phyloP scores from a whole-genome alignment of 2,113 vertebrate species.

The Gnathonemus longibarbis region DNA sequence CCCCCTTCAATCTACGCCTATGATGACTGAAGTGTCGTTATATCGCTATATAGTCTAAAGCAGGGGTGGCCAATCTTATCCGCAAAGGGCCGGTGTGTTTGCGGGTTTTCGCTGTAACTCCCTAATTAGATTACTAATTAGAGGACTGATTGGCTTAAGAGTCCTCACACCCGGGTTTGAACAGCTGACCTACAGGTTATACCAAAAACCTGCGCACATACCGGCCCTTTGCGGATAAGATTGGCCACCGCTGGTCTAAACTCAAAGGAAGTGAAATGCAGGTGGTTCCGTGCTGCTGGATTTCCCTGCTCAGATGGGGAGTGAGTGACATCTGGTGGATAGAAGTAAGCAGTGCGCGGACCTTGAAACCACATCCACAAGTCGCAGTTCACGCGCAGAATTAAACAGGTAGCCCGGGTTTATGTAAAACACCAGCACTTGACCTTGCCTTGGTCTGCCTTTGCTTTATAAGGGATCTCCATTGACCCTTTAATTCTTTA shows the following conservation, averaged over 20 bases:
- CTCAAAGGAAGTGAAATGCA: background rate
- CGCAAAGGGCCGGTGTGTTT: too few species aligned
- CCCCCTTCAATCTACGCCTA: background rate
- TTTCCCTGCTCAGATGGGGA: background rate
- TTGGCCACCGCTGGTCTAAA: background rate
- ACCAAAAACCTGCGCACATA: too few species aligned
- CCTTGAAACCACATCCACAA: background rate
- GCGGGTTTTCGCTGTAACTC: too few species aligned
- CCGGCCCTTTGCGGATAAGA: too few species aligned
- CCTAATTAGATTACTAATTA: too few species aligned
- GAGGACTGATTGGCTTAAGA: too few species aligned
- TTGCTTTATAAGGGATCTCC: background rate
- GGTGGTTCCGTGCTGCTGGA: background rate
- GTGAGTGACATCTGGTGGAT: slow-evolving; percentile 8
- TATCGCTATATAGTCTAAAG: background rate
- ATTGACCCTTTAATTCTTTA: background rate
- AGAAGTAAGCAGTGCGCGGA: background rate
- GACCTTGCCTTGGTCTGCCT: background rate
- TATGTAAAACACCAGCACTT: background rate
- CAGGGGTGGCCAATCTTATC: too few species aligned
- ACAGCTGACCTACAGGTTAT: too few species aligned
- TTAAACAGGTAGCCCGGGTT: background rate
- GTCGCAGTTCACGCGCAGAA: background rate
- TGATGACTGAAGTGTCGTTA: background rate
- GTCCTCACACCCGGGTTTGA: too few species aligned